Percentiles rank a stretch among this genome's conserved stretches.
phyloP scores from a whole-genome alignment of 2,888 invertebrate species.

The Platynereis dumerilii region DNA sequence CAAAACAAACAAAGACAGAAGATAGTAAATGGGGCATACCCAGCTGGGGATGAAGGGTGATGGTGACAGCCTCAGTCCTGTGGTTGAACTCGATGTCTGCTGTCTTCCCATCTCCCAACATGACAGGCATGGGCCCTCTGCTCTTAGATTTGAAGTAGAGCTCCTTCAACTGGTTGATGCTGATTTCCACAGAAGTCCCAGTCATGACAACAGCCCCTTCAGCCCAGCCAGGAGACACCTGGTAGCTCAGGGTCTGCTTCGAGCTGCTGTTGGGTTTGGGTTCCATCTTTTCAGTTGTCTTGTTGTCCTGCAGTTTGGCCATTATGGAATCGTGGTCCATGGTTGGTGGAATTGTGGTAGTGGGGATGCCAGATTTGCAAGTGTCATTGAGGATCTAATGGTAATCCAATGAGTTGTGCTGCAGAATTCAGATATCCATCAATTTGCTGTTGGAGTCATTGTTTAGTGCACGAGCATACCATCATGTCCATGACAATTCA shows the following conservation, averaged over 20 bases:
- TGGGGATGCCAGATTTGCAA: too few species aligned
- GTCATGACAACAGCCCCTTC: conserved; percentile 18
- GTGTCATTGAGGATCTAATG: too few species aligned
- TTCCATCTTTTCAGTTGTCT: background rate
- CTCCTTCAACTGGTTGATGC: conserved; percentile 19
- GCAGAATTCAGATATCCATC: too few species aligned
- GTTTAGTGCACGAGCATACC: too few species aligned
- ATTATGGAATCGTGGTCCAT: too few species aligned
- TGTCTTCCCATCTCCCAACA: too few species aligned
- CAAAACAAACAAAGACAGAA: too few species aligned
- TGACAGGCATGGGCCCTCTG: background rate
- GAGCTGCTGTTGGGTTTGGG: background rate
- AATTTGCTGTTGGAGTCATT: too few species aligned
- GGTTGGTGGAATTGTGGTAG: too few species aligned
- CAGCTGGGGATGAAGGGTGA: conserved; percentile 7
- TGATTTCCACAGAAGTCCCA: conserved; percentile 18
- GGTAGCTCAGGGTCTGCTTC: background rate
- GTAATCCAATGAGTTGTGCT: too few species aligned
- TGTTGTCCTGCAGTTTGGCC: background rate
- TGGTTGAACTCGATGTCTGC: too few species aligned
- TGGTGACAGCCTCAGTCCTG: background rate
- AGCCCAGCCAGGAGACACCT: conserved; percentile 29
- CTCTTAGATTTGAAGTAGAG: background rate
- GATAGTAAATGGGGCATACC: conserved; percentile 1
- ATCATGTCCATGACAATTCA: too few species aligned